Evolutionary conservation across 2,888 invertebrate genomes (phyloP), one percentile per base, ranked within the genome.

Genomic region (Opisthograptis luteolata): DNA sequence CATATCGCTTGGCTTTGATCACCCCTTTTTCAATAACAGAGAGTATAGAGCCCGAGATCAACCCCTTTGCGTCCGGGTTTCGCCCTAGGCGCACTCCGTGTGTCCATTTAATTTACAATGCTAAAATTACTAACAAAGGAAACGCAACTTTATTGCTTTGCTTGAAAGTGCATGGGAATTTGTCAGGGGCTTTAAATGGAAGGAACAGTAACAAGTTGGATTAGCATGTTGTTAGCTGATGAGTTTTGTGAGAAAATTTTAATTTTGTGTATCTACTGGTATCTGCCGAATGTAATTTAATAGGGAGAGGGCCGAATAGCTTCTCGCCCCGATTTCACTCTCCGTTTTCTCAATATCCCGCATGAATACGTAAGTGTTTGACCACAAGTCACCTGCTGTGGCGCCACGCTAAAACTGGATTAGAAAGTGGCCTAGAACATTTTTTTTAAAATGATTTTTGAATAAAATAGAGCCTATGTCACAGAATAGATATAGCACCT

Each of bases 21-120:
- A 81, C 79, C 81, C 86, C 84, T 80, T 85, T 85, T 85, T 84
- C 87, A 84, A 87, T 87, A 87, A 85, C 85, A 81, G 77, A 81
- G 74, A 37, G 37, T 31, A 37, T 64, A 60, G 73, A 74, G 67
- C 74, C 64, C 69, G 58, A 36, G 15, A 22, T 28, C 44, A 17
- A 13, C 44, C 75, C 78, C 81, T 87, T 85, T 85, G 81, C 79
- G 68, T 66, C 62, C 59, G 62, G 63, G 62, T 62, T 62, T 64
- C 49, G 81, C 86, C 78, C 57, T 62, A 59, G 80, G 83, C 81
- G 64, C 55, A 59, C 65, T 66, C 70, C 63, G 76, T 80, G 76
- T 81, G 79, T 81, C 80, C 81, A 84, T 87, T 85, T 83, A 81
- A 87, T 85, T 82, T 76, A 76, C 77, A 70, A 71, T 70, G 71